Conservation (phyloP, 2,797 vertebrate genomes). For the Botia almorhae region DNA sequence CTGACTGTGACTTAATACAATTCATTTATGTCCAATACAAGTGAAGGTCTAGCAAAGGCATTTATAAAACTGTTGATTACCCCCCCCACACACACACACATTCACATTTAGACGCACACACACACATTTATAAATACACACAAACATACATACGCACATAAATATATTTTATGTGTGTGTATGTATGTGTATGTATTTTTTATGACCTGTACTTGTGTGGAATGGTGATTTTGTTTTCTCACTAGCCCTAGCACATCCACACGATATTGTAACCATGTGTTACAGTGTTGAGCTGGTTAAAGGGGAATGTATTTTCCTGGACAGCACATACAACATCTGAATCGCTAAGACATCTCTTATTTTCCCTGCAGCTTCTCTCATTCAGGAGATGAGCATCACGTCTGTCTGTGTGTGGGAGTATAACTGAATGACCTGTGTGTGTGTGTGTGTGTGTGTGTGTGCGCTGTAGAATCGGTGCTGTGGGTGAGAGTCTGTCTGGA, state of each 20-base stretch:
- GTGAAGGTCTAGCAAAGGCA: no score
- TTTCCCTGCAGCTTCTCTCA: conserved; percentile 19
- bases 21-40: no score
- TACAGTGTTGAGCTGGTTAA: conserved; percentile 1
- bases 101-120: no score
- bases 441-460: neutral
- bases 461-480: conserved; percentile 11
- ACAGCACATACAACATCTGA: conserved; percentile 11
- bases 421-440: conserved; percentile 53
- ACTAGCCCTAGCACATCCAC: neutral
- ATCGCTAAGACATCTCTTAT: conserved; percentile 27
- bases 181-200: no score
- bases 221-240: no score
- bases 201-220: no score
- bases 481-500: conserved; percentile 36
- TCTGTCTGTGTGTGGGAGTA: conserved; percentile 48
- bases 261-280: conserved; percentile 4
- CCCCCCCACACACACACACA: no score
- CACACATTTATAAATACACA: no score
- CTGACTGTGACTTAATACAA: conserved; percentile 20
- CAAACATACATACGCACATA: no score
- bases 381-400: conserved; percentile 7
- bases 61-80: no score
- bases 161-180: no score
- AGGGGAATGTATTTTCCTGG: conserved; percentile 23